A percentile compares a stretch with the other conserved stretches of the same genome.
phyloP scores from a whole-genome alignment of 2,113 vertebrate species.

The Microcebus jonahi region DNA sequence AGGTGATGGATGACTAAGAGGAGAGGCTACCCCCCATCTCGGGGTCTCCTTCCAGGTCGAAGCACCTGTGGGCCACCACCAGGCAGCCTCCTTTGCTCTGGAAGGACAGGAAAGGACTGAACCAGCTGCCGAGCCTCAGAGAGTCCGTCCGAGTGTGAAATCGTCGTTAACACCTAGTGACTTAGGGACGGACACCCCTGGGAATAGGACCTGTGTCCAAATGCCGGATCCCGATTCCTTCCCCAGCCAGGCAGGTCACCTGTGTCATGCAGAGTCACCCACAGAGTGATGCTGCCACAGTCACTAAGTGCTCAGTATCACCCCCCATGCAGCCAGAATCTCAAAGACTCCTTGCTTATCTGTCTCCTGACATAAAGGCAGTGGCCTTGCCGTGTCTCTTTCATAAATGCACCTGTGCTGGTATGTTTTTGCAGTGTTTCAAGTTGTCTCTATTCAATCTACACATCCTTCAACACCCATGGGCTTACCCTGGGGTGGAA shows the following conservation, averaged over 20 bases:
- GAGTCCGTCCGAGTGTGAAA: neutral
- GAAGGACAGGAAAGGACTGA: neutral
- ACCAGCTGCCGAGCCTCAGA: neutral
- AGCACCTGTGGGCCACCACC: neutral
- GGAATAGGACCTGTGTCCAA: neutral
- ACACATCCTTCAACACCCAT: neutral
- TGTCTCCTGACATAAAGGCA: rapidly evolving
- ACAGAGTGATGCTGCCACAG: neutral
- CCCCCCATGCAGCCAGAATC: rapidly evolving
- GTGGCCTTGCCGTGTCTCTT: no score
- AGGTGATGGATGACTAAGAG: rapidly evolving
- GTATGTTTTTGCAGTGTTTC: neutral
- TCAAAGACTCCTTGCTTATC: no score
- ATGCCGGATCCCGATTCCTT: neutral
- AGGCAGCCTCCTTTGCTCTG: no score
- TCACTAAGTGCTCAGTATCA: neutral
- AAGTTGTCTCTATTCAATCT: neutral
- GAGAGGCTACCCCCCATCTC: rapidly evolving
- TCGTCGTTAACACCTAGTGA: neutral
- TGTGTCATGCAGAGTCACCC: rapidly evolving
- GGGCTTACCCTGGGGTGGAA: rapidly evolving
- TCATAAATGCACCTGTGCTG: rapidly evolving
- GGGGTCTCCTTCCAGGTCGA: neutral
- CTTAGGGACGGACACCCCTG: neutral
- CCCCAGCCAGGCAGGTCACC: neutral